Evolutionary conservation across 2,113 vertebrate genomes (phyloP).

Genomic region (Limnothrissa miodon): DNA sequence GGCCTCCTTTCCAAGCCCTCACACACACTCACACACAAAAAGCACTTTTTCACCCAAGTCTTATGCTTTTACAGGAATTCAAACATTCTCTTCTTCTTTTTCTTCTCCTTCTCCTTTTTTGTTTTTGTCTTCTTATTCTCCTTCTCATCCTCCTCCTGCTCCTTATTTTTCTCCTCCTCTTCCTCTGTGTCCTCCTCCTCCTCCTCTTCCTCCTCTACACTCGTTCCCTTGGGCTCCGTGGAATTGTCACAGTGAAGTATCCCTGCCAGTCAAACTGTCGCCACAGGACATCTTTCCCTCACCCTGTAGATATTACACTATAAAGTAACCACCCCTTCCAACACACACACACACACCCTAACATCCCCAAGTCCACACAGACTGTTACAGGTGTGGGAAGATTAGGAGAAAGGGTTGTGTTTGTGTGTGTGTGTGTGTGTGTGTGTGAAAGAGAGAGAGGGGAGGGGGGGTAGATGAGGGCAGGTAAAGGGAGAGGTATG

Average conservation of each 20-base stretch:
- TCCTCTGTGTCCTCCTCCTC: not conserved
- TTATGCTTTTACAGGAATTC: not conserved
- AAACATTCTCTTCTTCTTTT: not conserved
- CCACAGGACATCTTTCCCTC: not conserved
- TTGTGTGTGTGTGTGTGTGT: not conserved
- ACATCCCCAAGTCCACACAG: not conserved
- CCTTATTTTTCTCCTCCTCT: not conserved
- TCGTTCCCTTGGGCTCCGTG: not conserved
- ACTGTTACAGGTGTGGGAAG: not conserved
- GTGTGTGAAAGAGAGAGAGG: not conserved
- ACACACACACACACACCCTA: not conserved
- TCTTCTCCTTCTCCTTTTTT: too few relatives aligned
- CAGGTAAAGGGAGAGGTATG: constrained; percentile 34
- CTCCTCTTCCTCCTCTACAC: not conserved
- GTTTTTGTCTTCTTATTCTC: too few relatives aligned
- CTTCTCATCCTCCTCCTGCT: not conserved
- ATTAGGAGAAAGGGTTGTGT: not conserved
- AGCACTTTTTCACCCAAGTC: not conserved
- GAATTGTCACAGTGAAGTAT: constrained; percentile 1
- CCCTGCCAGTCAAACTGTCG: not conserved
- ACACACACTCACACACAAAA: not conserved
- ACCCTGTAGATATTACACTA: not conserved
- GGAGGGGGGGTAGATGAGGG: constrained; percentile 7
- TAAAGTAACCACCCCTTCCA: not conserved
- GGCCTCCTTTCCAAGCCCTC: not conserved